These are phyloP conservation scores for Dasyurus viverrinus DNA, from an alignment of 2,113 vertebrate genomes.

Conservation along the genomic window DNA sequence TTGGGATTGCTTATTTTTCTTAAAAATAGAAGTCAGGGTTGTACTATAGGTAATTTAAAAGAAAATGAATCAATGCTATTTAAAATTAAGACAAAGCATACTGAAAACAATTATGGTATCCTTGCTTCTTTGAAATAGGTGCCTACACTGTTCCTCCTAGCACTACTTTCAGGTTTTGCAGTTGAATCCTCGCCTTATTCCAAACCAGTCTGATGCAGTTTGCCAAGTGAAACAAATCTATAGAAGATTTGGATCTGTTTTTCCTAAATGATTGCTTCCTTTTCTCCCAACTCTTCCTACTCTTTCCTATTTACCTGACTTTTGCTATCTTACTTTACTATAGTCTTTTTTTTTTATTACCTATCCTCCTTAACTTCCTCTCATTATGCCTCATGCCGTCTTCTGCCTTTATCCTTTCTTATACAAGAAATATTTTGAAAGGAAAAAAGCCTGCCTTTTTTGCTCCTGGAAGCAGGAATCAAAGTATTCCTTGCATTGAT, in stretches of 20 bases:
- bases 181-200: not conserved
- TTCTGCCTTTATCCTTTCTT: not conserved
- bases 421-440: constrained; percentile 15
- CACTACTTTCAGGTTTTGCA: not conserved
- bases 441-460: not conserved
- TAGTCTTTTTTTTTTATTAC: not conserved
- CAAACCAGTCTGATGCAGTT: not conserved
- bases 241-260: not conserved
- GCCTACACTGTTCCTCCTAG: not conserved
- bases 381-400: not conserved
- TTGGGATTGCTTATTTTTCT: not conserved
- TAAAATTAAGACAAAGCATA: not conserved
- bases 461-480: not conserved
- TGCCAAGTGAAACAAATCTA: not conserved
- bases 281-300: not conserved
- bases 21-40: not conserved
- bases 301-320: too few species aligned
- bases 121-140: not conserved
- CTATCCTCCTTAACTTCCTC: not conserved
- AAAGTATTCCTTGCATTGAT: not conserved
- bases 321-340: not conserved
- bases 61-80: not conserved
- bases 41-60: not conserved
- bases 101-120: not conserved
- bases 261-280: not conserved